Evolutionary conservation across 2,113 vertebrate species (phyloP).

Genomic region (Vidua chalybeata): DNA sequence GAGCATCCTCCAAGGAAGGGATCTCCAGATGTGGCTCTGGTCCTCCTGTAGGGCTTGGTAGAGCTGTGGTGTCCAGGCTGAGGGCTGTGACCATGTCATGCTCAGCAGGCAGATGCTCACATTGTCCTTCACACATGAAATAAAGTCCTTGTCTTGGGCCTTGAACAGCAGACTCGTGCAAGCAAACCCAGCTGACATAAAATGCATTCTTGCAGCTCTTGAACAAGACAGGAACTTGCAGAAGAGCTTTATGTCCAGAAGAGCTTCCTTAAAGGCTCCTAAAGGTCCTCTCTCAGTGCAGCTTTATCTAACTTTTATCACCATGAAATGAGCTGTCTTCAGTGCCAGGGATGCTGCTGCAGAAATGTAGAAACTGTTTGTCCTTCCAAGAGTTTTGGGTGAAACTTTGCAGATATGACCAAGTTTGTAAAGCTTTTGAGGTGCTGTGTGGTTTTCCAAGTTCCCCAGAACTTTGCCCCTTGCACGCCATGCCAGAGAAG

Average conservation of each 20-base stretch:
- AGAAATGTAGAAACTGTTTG: not conserved
- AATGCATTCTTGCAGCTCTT: not conserved
- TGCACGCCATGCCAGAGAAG: rapidly evolving
- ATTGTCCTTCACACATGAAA: not conserved
- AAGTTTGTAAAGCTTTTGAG: not conserved
- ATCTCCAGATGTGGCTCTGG: not conserved
- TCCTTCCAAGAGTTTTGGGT: not conserved
- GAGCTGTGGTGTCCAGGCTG: not conserved
- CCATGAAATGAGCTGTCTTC: not conserved
- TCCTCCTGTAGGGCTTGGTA: not conserved
- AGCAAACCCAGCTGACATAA: not conserved
- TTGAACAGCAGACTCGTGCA: rapidly evolving
- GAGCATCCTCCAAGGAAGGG: not conserved
- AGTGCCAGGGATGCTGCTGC: not conserved
- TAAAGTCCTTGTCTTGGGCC: not conserved
- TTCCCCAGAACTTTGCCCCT: not conserved
- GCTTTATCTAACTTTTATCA: not conserved
- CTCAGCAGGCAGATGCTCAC: not conserved
- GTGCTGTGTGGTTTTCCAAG: not conserved
- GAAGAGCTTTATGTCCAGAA: not conserved
- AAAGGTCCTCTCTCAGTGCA: not conserved
- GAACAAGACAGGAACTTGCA: not conserved
- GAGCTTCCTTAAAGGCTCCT: not conserved
- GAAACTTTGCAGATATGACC: not conserved
- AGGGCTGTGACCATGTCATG: rapidly evolving